Evolutionary conservation across 2,113 vertebrate species (phyloP), one percentile per base, ranked within the genome.

Genomic region (Callithrix jacchus): DNA sequence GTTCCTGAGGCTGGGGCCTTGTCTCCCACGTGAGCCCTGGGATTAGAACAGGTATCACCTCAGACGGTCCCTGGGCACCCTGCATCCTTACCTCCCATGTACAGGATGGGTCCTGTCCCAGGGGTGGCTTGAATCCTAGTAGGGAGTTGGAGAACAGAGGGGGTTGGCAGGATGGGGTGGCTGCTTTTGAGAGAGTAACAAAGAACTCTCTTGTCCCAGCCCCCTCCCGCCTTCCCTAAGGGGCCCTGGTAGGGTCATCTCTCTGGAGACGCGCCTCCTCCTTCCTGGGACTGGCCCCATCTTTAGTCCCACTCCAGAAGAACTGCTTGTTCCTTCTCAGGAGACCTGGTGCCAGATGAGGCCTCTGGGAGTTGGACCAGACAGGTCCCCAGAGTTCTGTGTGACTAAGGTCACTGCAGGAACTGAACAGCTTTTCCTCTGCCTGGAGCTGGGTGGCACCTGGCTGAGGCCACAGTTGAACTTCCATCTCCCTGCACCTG

Each of bases 241-340:
- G 58, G 56, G 82, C 92, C 70, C 64, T 95, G 87, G 76, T 97
- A 92, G 89, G 98, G 97, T 96, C 96, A 86, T 98, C 97, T 97
- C 96, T 97, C 84, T 13, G 97, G 97, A 97, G 81, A 97, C 93
- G 2, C 9, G 66, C 84, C 94, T 96, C 94, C 89, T 97, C 89
- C 93, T 95, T 95, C 90, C 93, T 96, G 93, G 95, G 94, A 79
- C 80, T n/a, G 70, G 76, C 76, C 92, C 54, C 86, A 86, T 97
- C 97, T 94, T 93, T 95, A 81, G 93, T 92, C 77, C 92, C 71
- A 77, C 64, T 94, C 95, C n/a, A 92, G 92, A 95, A 61, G 96
- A 97, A 95, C 97, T 97, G 87, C 93, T 94, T 97, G 97, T 97
- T 98, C 96, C 92, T 97, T 93, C 94, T 52, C 64, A 76, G 93